Evolutionary conservation across 2,888 invertebrate genomes (phyloP), one percentile per base, ranked within the genome.

Genomic region (Carterocephalus palaemon): DNA sequence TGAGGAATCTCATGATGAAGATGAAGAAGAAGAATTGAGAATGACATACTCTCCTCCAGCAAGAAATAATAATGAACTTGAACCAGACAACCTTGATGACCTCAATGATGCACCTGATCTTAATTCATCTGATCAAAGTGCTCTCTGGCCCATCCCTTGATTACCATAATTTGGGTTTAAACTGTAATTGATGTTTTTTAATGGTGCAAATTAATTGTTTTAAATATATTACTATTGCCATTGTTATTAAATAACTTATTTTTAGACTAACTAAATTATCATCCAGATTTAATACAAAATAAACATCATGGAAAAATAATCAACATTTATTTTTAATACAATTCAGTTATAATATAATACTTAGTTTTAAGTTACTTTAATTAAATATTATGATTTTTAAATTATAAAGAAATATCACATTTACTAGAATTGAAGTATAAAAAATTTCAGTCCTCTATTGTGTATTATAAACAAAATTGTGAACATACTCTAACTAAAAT

Each of bases 1-100:
- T 3, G 89, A 88, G 53, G 89, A 89, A 49, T 86, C 88, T 26
- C 89, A 89, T 56, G 89, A 89, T 68, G 88, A 88, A 59, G 89
- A 89, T 52, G 89, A 89, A 38, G 89, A 89, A 49, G 89, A 89
- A 47, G 89, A 89, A 46, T 72, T 84, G 2, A 74, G 75, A 0
- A 74, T 78, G 7, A 69, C 77, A 20, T 84, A 85, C 51, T 79
- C 87, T 1, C n/a, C n/a, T 9, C 81, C 85, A 3, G 60, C 77
- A 0, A 67, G 80, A 22, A 83, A 82, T 51, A 83, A 83, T 43
- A 84, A 82, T 59, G 86, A 84, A 31, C 43, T 77, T 2, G 83
- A 81, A 54, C 79, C 76, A 0, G 81, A 82, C 50, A 78, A 76
- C 40, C 51, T 81, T 15, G 83, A 84, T 47, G 83, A 82, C 33